Evolutionary conservation across 2,797 vertebrate genomes (phyloP), one percentile per base, ranked within the genome.

Genomic region (Champsocephalus gunnari): DNA sequence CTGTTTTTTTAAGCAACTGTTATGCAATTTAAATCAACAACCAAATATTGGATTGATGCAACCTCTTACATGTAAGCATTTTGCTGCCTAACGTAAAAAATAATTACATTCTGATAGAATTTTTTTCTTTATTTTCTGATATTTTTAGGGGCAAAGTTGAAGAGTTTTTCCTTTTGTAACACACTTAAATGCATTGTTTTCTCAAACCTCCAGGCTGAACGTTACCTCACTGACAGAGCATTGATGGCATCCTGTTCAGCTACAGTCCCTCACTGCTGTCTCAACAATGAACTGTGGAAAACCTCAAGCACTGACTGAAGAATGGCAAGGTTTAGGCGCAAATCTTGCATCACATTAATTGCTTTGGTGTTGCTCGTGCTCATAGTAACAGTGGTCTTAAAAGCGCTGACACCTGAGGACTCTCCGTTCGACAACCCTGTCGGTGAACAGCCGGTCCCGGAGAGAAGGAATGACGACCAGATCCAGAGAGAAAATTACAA

Each of bases 271-370:
- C 50, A 6, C 78, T 59, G 34, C 59, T 43, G 57, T 55, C 43
- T 73, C 74, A 73, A 85, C 81, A 83, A 89, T 91, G 91, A 86
- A 63, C 76, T 66, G 53, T 72, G 84, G 70, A 50, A 68, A 67
- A 45, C 73, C 32, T 67, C 69, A 1, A 66, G 77, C 77, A 44
- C 68, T 49, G 59, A 75, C 44, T 89, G 69, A 87, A 94, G 93
- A 92, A 99, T 99, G 98, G 96, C 95, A 88, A 96, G 97, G 92
- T 95, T 99, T 88, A 96, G 95, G 78, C 96, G 95, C 82, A 99
- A 95, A 92, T 94, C 95, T 14, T 99, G 96, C 87, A 87, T 96
- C 87, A 83, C 95, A 65, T 92, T 97, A 53, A 87, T 94, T 16
- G 93, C 95, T 67, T 92, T 99, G 87, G 92, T 95, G 81, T 90